Conservation (phyloP, 2,888 invertebrate genomes). For the Protodeltote pygarga region DNA sequence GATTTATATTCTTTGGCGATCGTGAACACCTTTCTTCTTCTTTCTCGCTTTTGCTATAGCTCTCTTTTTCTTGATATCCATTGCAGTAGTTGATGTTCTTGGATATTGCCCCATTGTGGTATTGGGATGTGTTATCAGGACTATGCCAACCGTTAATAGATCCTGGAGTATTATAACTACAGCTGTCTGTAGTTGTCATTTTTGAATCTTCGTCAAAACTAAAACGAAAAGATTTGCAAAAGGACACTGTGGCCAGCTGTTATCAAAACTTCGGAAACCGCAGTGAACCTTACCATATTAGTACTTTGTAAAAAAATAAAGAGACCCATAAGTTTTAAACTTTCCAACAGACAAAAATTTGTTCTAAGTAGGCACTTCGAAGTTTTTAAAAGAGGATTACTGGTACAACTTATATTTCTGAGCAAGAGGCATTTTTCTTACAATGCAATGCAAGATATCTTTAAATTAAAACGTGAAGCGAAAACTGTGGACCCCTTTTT, state of each 20-base stretch:
- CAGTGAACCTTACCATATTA: too few relatives aligned
- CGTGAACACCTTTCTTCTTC: conserved; percentile 61
- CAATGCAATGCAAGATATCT: too few relatives aligned
- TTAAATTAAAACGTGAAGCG: too few relatives aligned
- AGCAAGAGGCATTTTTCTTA: too few relatives aligned
- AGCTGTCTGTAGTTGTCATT: conserved; percentile 87
- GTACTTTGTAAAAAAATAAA: too few relatives aligned
- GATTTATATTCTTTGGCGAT: conserved; percentile 79
- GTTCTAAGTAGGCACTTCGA: too few relatives aligned
- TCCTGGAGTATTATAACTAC: conserved; percentile 84
- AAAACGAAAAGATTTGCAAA: conserved; percentile 1
- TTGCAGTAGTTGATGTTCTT: conserved; percentile 77
- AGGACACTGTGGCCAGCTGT: too few relatives aligned
- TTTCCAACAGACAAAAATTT: too few relatives aligned
- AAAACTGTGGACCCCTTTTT: too few relatives aligned
- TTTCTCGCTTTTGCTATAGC: conserved; percentile 59
- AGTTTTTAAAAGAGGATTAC: too few relatives aligned
- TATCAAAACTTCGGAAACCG: conserved; percentile 10
- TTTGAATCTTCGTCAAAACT: conserved; percentile 87
- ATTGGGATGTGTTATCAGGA: conserved; percentile 75
- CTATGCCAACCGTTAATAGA: conserved; percentile 88
- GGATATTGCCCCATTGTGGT: conserved; percentile 80
- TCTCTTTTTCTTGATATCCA: conserved; percentile 73
- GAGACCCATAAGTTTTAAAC: too few relatives aligned
- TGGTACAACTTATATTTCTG: too few relatives aligned